Base-by-base conservation (phyloP, 2,113 vertebrate genomes). In the Ictidomys tridecemlineatus region DNA sequence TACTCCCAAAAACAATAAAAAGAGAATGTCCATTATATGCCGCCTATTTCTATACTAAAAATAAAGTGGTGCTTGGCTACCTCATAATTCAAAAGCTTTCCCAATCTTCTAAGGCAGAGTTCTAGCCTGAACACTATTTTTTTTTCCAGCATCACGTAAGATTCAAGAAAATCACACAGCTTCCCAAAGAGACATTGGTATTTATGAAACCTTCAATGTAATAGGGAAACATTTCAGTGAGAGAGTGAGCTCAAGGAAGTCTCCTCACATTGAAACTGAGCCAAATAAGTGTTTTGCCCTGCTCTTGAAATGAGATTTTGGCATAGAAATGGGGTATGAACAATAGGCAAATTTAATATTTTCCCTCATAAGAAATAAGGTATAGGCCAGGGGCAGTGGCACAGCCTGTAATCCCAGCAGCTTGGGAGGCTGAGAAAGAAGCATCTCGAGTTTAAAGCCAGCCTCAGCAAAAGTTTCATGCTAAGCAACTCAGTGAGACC, bases 141-240 rank as follows among this genome's bases (percentile, higher is more conserved):
- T 58, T 70, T 80, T 89, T n/a, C 61, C 39, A 94, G 39, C 4
- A 32, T 61, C 32, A 63, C 1, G 9, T 32, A 94, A 79, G 26
- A 90, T 28, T 8, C 37, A 85, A 94, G 51, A 63, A 95, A 95
- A 70, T 63, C 14, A 58, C 12, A 82, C 5, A 58, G 42, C 13
- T 42, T 95, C 17, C 39, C 45, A 72, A 70, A 97, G 8, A 42
- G 32, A 56, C 30, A 48, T 6, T 89, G 56, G 2, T 91, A 30
- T 73, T 85, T 93, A 85, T n/a, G 7, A 92, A 72, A 48, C 39
- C 20, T 79, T 93, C 63, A n/a, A 10, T 61, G 17, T 82, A 17
- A 32, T 42, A 85, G 17, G 45, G 79, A 96, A 58, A 45, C 37
- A 16, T 96, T 89, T 78, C 65, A 34, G 18, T 56, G 32, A 95